Base-by-base conservation (phyloP, 2,113 vertebrate species). In the Hippocampus zosterae region DNA sequence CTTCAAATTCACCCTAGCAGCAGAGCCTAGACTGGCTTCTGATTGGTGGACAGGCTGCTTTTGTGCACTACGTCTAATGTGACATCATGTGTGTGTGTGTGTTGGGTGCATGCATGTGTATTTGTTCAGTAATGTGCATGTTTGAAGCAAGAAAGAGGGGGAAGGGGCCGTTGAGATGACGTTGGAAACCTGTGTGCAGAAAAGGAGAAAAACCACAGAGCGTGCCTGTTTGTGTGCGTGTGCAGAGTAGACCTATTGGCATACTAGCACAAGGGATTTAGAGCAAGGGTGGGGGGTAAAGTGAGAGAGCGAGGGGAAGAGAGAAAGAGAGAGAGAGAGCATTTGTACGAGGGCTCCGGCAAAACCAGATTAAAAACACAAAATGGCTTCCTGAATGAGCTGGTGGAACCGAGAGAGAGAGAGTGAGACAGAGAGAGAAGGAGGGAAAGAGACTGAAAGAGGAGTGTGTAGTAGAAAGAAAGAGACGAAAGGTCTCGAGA, bases 331-430 rank as follows among this genome's bases (percentile, higher is more conserved):
- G 64, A 79, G 75, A 68, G 72, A 79, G 87, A 76, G 65, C 77
- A 83, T 84, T 84, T 73, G 79, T 91, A 89, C 85, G 78, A 89
- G 86, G 66, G 80, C 87, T 90, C 88, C 88, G 91, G 90, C 90
- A 90, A 92, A 89, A 88, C 85, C 88, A 85, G 90, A 92, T 90
- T 91, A 91, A 92, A 90, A 92, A 91, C 91, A 92, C 91, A 93
- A 92, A 91, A 93, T 93, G 92, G 91, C 92, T 92, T 92, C 92
- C 91, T 93, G 91, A 92, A 92, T 91, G 92, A 88, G 83, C 84
- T 83, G 85, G 77, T 82, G 82, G 83, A 90, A 78, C 79, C 78
- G 85, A 80, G 81, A 76, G 67, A 82, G n/a, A 42, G 37, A 57
- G 37, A 84, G 70, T 73, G 84, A 83, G 80, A 76, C 60, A 78